Conservation (phyloP, 2,113 vertebrate species). For the Pluvialis apricaria region DNA sequence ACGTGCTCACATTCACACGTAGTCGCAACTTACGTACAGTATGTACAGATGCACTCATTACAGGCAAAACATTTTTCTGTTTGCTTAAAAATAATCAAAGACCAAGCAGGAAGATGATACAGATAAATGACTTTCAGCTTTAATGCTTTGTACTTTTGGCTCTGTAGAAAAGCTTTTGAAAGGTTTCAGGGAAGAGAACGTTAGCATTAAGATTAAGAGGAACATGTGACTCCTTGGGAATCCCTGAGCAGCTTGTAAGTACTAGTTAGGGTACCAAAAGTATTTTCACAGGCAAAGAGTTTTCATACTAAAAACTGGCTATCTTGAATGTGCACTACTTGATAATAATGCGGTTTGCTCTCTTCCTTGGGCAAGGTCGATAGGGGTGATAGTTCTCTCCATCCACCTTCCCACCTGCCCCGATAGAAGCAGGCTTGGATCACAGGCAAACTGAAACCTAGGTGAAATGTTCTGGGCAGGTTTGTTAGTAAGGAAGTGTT, state of each 20-base stretch:
- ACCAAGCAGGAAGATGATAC: background rate
- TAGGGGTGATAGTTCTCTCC: background rate
- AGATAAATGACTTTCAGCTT: background rate
- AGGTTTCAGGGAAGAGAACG: background rate
- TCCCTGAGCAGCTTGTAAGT: background rate
- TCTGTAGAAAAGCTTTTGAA: background rate
- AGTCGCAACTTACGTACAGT: background rate
- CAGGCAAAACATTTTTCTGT: background rate
- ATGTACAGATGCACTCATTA: background rate
- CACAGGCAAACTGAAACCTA: background rate
- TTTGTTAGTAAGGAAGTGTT: background rate
- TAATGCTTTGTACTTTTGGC: background rate
- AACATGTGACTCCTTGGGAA: background rate
- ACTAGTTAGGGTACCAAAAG: background rate
- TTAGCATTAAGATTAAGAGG: background rate
- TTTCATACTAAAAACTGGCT: background rate
- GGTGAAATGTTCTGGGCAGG: background rate
- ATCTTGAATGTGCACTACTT: background rate
- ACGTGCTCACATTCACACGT: fast-evolving
- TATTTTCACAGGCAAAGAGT: background rate
- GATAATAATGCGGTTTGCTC: background rate
- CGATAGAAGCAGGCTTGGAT: background rate
- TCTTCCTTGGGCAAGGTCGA: background rate
- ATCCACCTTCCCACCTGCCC: background rate
- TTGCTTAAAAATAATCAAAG: background rate